Evolutionary conservation across 2,113 vertebrate species (phyloP).

Genomic region (Falcunculus frontatus): DNA sequence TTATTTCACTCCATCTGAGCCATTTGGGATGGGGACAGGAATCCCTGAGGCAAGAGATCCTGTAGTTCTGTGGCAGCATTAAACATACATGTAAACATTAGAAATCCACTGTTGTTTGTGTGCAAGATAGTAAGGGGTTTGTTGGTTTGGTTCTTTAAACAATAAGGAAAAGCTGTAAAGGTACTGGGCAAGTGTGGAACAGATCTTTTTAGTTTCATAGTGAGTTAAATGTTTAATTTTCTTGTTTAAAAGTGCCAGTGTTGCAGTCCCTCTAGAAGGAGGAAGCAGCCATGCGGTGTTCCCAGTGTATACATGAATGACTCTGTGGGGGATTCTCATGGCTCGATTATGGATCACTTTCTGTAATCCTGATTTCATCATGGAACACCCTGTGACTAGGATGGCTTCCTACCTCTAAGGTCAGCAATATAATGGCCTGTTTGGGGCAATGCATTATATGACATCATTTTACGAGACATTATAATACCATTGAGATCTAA

Average conservation of each 20-base stretch:
- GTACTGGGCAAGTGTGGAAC: neutral
- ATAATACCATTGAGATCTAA: neutral
- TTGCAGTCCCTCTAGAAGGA: neutral
- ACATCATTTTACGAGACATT: neutral
- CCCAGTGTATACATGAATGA: neutral
- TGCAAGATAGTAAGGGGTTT: neutral
- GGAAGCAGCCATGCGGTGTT: neutral
- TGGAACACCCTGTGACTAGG: neutral
- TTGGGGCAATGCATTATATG: neutral
- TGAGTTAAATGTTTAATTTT: neutral
- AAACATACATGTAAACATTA: neutral
- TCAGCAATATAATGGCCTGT: neutral
- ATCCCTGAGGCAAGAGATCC: neutral
- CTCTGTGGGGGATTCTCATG: neutral
- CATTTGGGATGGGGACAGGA: neutral
- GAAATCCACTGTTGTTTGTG: neutral
- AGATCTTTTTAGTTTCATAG: neutral
- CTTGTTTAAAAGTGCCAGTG: neutral
- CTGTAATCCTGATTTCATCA: neutral
- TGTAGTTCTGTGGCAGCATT: neutral
- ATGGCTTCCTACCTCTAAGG: neutral
- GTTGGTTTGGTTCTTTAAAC: neutral
- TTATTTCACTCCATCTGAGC: neutral
- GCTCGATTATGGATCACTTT: fast-evolving
- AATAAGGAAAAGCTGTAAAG: neutral